Evolutionary conservation across 64 coral and sea anemone genomes (phyloP), one percentile per base, ranked within the genome.

Genomic region (Actinia tenebrosa): DNA sequence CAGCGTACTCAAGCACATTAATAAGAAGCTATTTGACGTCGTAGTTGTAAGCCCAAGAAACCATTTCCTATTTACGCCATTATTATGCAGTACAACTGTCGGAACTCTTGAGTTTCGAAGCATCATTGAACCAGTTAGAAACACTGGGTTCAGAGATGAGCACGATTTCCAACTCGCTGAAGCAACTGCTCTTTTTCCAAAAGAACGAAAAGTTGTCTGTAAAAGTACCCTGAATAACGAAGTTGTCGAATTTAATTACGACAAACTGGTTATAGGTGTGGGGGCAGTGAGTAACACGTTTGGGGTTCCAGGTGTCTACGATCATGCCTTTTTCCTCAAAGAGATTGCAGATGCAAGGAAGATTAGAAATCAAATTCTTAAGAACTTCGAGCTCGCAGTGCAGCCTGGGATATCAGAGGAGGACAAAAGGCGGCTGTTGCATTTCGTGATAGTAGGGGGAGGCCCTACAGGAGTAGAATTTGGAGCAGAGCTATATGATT

Each of bases 331-430:
- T 91, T 99, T 95, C 54, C 86, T 99, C 25, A 99, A 99, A 86
- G 97, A 99, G 69, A 88, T 99, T 53, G 85, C 97, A 46, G 93
- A 99, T 89, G 97, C 97, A 44, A 94, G 97, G 26, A 88, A 61
- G 84, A 99, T 99, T 44, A 95, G 97, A 66, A 99, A 99, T 86
- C 93, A 93, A 86, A 99, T 99, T 91, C 90, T 99, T 63, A 95
- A 95, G 84, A 99, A 99, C 78, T 99, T 99, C 88, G 97, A 99
- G 77, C 89, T 99, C 56, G 93, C 93, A 22, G 89, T 99, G 90
- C 97, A 99, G 60, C 97, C 97, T 13, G 90, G 91, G 20, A 90
- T 99, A 26, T 56, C 90, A 42, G 63, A 64, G 2, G 93, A 92
- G 56, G 93, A 95, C 27, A 92, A 93, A 37, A 94, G 90, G 79